Percentiles rank a stretch among this genome's conserved stretches.
phyloP scores from a whole-genome alignment of 2,797 vertebrate genomes.

The Garrulus glandarius region DNA sequence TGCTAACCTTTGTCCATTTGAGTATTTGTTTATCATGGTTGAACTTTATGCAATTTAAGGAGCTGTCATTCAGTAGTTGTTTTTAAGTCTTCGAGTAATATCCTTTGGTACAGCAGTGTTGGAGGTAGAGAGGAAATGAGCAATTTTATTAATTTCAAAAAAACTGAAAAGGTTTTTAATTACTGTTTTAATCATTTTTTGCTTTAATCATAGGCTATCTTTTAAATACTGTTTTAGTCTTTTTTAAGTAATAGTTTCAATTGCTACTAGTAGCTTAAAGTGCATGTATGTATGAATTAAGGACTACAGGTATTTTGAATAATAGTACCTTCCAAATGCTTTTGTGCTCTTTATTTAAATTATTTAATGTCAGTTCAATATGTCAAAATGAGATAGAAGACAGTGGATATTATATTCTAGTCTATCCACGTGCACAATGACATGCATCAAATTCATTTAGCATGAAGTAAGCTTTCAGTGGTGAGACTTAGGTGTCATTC shows the following conservation, averaged over 20 bases:
- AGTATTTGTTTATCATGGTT: constrained; percentile 57
- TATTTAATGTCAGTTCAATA: neutral
- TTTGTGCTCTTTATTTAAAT: neutral
- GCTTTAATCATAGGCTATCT: neutral
- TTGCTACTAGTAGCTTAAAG: neutral
- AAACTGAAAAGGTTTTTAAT: neutral
- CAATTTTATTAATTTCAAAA: neutral
- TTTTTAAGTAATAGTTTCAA: neutral
- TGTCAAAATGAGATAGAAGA: neutral
- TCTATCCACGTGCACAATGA: neutral
- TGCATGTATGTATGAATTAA: neutral
- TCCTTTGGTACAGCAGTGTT: neutral
- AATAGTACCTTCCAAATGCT: neutral
- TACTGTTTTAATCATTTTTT: neutral
- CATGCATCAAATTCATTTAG: neutral
- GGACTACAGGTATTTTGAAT: neutral
- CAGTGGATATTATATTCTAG: neutral
- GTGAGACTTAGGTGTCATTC: neutral
- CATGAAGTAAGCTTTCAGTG: neutral
- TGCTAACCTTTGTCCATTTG: constrained; percentile 37
- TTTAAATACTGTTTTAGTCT: neutral
- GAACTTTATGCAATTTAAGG: constrained; percentile 38
- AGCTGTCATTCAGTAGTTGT: constrained; percentile 31
- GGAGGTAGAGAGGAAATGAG: neutral
- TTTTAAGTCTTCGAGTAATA: neutral